Evolutionary conservation across 2,797 vertebrate species (phyloP).

Genomic region (Mareca strepera): DNA sequence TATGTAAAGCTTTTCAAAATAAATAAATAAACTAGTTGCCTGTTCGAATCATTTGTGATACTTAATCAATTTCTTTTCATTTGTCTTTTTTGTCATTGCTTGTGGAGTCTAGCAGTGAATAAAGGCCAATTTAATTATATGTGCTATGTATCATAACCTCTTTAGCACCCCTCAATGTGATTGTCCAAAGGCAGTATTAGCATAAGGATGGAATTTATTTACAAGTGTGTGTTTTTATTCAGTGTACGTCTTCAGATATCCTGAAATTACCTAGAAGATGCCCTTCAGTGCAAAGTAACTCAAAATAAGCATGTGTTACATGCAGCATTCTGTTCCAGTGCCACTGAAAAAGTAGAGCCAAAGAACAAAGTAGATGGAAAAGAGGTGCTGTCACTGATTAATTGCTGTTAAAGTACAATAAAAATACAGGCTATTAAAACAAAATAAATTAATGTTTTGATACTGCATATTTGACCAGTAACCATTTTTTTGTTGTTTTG

Average conservation of each 20-base stretch:
- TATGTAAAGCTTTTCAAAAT: neutral
- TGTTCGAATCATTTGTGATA: neutral
- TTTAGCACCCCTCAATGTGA: neutral
- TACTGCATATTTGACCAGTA: conserved; percentile 66
- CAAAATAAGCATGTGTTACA: conserved; percentile 35
- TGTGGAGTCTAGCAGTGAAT: neutral
- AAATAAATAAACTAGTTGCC: neutral
- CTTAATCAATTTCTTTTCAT: neutral
- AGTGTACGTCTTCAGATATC: conserved; percentile 6
- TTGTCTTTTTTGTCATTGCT: neutral
- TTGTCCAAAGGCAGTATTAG: neutral
- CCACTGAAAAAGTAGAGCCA: conserved; percentile 38
- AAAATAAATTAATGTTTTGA: conserved; percentile 74
- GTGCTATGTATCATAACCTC: neutral
- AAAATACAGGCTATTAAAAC: conserved; percentile 68
- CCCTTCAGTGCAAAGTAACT: conserved; percentile 27
- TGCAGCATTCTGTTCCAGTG: conserved; percentile 26
- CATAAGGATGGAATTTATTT: neutral
- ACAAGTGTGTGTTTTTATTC: conserved; percentile 30
- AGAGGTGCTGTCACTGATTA: conserved; percentile 71
- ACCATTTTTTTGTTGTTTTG: conserved; percentile 61
- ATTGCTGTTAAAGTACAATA: conserved; percentile 74
- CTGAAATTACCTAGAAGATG: conserved; percentile 27
- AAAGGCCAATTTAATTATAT: conserved; percentile 9
- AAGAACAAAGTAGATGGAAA: conserved; percentile 61